phyloP scores from a whole-genome alignment of 2,888 invertebrate genomes.

The Eucera pruinosa region DNA sequence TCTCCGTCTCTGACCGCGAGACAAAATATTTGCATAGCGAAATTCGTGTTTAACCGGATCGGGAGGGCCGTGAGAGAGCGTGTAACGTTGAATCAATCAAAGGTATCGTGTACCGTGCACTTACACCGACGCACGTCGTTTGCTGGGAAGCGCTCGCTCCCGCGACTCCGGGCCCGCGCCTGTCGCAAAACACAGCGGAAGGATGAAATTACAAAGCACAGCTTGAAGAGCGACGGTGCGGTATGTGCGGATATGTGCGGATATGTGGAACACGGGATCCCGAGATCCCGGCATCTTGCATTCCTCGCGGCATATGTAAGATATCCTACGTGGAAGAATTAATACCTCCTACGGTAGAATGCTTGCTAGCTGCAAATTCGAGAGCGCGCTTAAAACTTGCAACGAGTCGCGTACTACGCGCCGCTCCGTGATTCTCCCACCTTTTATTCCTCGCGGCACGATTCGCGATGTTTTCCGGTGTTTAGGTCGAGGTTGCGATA shows the following conservation, averaged over 20 bases:
- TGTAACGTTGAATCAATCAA: constrained; percentile 6
- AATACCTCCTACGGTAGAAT: constrained; percentile 45
- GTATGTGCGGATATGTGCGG: constrained; percentile 36
- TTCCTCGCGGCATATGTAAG: constrained; percentile 41
- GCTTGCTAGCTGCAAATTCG: constrained; percentile 2
- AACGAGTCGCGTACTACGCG: too few relatives aligned
- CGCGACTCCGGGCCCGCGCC: too few relatives aligned
- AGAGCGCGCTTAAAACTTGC: too few relatives aligned
- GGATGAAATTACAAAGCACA: constrained; percentile 53
- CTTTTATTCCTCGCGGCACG: too few relatives aligned
- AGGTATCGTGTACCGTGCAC: not conserved
- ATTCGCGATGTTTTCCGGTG: too few relatives aligned
- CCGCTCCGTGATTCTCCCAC: too few relatives aligned
- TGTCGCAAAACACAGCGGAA: constrained; percentile 30
- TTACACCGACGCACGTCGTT: too few relatives aligned
- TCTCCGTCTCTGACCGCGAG: too few relatives aligned
- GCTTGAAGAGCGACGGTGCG: constrained; percentile 30
- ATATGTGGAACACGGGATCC: constrained; percentile 38
- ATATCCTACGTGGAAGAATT: constrained; percentile 42
- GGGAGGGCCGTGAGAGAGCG: too few relatives aligned
- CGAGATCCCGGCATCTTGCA: constrained; percentile 18
- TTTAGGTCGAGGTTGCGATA: too few relatives aligned
- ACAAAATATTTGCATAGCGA: not conserved
- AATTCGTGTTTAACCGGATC: not conserved
- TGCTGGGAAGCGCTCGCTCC: too few relatives aligned